Evolutionary conservation across 2,797 vertebrate genomes (phyloP).

Genomic region (Alauda arvensis): DNA sequence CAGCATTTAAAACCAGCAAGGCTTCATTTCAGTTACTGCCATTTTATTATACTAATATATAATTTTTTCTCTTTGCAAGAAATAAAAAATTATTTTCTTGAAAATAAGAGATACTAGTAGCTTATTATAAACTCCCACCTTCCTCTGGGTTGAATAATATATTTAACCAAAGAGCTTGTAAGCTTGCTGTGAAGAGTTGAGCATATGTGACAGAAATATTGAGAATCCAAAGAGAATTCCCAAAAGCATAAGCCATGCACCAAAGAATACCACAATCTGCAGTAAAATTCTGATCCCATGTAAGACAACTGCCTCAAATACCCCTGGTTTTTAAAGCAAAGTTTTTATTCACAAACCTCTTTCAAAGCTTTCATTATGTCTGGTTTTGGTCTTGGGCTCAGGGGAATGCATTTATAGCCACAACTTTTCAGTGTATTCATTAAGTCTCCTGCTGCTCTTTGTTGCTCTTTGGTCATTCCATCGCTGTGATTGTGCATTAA

Average conservation of each 20-base stretch:
- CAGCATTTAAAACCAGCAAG: not conserved
- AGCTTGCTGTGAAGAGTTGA: not conserved
- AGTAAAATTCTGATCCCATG: not conserved
- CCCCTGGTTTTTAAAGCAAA: not conserved
- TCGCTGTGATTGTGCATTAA: constrained; percentile 87
- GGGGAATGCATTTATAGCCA: constrained; percentile 87
- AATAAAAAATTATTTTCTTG: not conserved
- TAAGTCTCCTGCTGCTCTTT: constrained; percentile 76
- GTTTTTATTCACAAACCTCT: constrained; percentile 78
- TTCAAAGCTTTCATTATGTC: constrained; percentile 86
- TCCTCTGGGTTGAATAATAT: not conserved
- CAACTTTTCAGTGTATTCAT: constrained; percentile 87
- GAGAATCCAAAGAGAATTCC: not conserved
- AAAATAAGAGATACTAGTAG: not conserved
- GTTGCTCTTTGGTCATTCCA: constrained; percentile 83
- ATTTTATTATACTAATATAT: not conserved
- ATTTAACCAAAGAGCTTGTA: not conserved
- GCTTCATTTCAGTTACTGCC: not conserved
- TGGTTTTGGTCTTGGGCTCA: constrained; percentile 80
- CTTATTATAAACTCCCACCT: not conserved
- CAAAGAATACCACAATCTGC: not conserved
- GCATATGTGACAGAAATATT: not conserved
- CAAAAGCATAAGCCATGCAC: not conserved
- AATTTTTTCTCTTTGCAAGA: not conserved
- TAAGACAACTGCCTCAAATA: not conserved